Percentiles rank a stretch among this genome's conserved stretches.
Conservation (phyloP, 2,113 vertebrate species). For the Origma solitaria region DNA sequence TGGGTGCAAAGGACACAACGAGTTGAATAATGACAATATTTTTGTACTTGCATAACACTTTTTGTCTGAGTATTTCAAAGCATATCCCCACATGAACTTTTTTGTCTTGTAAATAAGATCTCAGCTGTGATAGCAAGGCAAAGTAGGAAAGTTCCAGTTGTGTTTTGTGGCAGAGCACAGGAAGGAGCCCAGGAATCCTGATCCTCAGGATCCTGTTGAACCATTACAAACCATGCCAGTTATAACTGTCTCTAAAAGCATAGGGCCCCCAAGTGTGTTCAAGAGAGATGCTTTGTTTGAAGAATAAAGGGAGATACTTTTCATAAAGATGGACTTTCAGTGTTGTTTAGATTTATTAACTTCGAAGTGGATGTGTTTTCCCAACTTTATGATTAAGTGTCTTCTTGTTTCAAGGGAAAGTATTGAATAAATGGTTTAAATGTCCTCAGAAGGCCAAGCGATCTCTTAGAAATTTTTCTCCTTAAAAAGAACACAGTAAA, state of each 20-base stretch:
- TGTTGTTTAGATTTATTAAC: background rate
- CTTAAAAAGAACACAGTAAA: background rate
- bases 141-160: background rate
- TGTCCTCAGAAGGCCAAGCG: background rate
- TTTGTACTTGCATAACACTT: background rate
- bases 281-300: background rate
- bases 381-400: background rate
- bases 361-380: background rate
- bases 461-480: background rate
- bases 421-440: background rate
- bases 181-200: background rate
- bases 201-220: background rate
- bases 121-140: background rate
- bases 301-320: background rate
- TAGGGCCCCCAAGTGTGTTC: background rate
- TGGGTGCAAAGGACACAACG: background rate
- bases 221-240: background rate
- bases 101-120: background rate
- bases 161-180: background rate
- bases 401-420: background rate
- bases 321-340: background rate
- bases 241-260: background rate
- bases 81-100: rapidly evolving
- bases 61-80: background rate
- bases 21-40: background rate